Conservation (phyloP, 2,797 vertebrate genomes). For the Sitta carolinensis region DNA sequence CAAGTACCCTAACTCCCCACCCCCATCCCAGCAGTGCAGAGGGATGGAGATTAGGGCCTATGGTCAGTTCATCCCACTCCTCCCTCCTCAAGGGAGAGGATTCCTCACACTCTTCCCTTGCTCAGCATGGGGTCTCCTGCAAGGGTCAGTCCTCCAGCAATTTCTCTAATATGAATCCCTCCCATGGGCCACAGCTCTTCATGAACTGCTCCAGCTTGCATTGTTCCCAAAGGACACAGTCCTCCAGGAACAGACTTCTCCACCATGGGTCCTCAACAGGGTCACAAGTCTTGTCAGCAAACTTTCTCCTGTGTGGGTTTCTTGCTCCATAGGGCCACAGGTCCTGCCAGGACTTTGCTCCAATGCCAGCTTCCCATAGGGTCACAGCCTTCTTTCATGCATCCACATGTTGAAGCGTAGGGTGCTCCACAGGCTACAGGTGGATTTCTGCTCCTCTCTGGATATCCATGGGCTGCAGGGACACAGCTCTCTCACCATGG, state of each 20-base stretch:
- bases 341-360: not conserved
- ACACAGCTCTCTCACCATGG: not conserved
- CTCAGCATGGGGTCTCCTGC: not conserved
- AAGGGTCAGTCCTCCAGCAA: no score
- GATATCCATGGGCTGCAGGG: not conserved
- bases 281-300: not conserved
- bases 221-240: not conserved
- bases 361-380: not conserved
- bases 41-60: not conserved
- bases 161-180: not conserved
- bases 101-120: not conserved
- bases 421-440: not conserved
- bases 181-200: not conserved
- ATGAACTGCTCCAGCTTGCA: not conserved
- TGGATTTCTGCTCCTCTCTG: not conserved
- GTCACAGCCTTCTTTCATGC: not conserved
- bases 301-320: rapidly evolving
- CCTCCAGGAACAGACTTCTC: not conserved
- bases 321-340: not conserved
- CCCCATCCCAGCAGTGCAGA: not conserved
- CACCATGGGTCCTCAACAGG: rapidly evolving
- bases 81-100: not conserved
- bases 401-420: not conserved
- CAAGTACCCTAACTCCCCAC: not conserved
- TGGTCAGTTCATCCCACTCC: not conserved